Evolutionary conservation across 2,797 vertebrate species (phyloP), one percentile per base, ranked within the genome.

Genomic region (Lacerta agilis): DNA sequence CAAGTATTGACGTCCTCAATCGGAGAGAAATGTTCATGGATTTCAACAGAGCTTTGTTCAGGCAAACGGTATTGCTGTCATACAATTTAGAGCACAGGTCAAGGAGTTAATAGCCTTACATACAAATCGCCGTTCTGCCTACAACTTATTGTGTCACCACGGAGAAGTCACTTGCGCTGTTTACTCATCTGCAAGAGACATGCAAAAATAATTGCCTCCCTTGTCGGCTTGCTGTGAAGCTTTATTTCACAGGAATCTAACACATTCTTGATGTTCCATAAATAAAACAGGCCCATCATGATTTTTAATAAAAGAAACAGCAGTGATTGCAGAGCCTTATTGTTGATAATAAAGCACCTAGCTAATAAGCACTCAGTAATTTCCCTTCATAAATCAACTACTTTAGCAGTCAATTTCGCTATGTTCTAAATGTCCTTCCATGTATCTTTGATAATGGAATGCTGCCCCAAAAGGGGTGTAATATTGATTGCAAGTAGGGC

Each of bases 161-260:
- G 3, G 72, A 85, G 36, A 85, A 85, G 29, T n/a, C 78, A 75
- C 38, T 36, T 82, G n/a, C 33, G 61, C 72, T 76, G 36, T 84
- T 84, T 81, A 76, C 61, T 85, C 45, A 77, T 72, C 71, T 87
- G 64, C 45, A 83, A 69, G 84, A 29, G 72, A 89, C 18, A 85
- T 71, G 67, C 66, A 86, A 72, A 77, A 82, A 72, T 90, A 84
- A 83, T 80, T 75, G 45, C 49, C 67, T 90, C 67, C 38, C n/a
- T 38, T 25, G 23, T 61, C 13, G 83, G 82, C 79, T 71, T 78
- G 64, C 86, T 85, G 72, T 76, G 79, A 87, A 77, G 72, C 17
- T 58, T 90, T 81, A 83, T 85, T 87, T 81, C 82, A 71, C 9
- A 87, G 71, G 77, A 82, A 81, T 78, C 38, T 71, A 77, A 79